Percentiles rank a stretch among this genome's conserved stretches.
These are phyloP conservation scores for Ptilonorhynchus violaceus DNA, from an alignment of 2,113 vertebrate genomes.

Conservation along the genomic window DNA sequence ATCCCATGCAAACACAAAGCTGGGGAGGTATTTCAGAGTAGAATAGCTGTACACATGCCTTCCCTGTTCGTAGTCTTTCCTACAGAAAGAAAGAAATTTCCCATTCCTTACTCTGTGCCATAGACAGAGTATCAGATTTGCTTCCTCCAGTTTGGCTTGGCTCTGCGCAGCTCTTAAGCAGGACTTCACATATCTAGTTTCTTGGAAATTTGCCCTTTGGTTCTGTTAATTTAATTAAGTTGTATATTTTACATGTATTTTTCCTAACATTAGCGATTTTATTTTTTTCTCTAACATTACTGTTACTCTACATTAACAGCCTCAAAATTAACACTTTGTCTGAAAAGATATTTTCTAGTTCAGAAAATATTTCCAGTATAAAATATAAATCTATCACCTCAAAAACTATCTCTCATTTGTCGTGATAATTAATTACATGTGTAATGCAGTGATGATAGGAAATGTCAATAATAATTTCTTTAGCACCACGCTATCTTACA, in stretches of 20 bases:
- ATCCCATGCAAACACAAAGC: neutral
- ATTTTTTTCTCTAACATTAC: neutral
- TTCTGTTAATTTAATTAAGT: neutral
- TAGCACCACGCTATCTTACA: neutral
- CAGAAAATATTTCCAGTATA: neutral
- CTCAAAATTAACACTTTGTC: neutral
- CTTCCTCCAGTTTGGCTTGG: neutral
- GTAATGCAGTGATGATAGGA: neutral
- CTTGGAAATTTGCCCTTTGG: neutral
- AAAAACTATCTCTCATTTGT: neutral
- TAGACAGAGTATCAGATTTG: neutral
- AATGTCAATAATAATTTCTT: neutral
- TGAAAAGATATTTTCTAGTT: neutral
- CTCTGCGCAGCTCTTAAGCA: neutral
- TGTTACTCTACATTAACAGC: neutral
- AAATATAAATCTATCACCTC: neutral
- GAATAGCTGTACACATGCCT: neutral
- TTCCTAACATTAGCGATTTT: neutral
- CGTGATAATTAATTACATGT: neutral
- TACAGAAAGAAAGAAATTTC: neutral
- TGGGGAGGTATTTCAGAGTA: neutral
- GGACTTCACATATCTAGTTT: neutral
- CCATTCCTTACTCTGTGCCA: too few species aligned
- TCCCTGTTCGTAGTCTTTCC: neutral
- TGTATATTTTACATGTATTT: neutral